phyloP scores from a whole-genome alignment of 2,888 invertebrate species.

The Stenchaetothrips biformis region DNA sequence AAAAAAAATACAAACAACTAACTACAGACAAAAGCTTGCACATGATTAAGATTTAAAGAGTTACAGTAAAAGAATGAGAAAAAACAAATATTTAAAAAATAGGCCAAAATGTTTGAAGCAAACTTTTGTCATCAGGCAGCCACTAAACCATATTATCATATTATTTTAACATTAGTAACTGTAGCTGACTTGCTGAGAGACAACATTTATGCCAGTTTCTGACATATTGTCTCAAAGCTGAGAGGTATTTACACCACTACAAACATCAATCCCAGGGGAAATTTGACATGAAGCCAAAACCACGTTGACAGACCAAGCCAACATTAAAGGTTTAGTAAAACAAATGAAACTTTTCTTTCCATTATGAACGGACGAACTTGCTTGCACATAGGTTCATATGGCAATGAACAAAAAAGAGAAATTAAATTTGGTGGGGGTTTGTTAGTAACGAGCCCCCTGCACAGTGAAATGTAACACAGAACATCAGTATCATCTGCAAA shows the following conservation, averaged over 20 bases:
- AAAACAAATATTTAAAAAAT: not conserved
- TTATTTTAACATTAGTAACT: slow-evolving; percentile 8
- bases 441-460: slow-evolving; percentile 14
- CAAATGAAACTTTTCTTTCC: not conserved
- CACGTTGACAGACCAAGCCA: not conserved
- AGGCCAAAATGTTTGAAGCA: not conserved
- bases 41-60: not conserved
- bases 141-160: slow-evolving; percentile 13
- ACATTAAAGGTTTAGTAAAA: not conserved
- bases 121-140: slow-evolving; percentile 20
- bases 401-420: not conserved
- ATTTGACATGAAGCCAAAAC: not conserved
- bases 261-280: not conserved
- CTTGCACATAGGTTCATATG: not conserved
- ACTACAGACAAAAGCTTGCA: slow-evolving; percentile 18
- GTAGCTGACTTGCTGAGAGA: slow-evolving; percentile 9
- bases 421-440: not conserved
- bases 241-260: slow-evolving; percentile 1
- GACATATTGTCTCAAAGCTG: not conserved
- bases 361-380: not conserved
- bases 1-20: not conserved
- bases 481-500: not conserved
- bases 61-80: not conserved
- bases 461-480: not conserved
- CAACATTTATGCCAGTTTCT: not conserved